Base-by-base conservation (phyloP, 1,140 invertebrate species). In the Pseudobourletiella spinata region DNA sequence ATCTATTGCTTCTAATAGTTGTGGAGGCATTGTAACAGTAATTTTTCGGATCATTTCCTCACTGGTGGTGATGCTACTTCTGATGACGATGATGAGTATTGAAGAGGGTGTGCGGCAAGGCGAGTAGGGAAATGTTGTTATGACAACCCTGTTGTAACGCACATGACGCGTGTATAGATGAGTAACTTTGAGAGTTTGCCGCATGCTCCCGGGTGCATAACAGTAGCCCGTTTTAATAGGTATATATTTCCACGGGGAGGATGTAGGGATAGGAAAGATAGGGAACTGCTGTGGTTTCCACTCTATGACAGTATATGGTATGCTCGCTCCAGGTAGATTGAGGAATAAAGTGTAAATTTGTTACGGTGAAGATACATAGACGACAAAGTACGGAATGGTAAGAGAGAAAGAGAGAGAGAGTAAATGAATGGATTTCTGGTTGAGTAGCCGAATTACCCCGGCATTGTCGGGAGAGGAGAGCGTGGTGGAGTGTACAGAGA, bases 341-440 rank as follows among this genome's bases (percentile, higher is more conserved):
- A 25, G 6, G 28, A 20, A 35, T 2, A 55, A 32, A 55, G 32
- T 42, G 35, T 57, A 57, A 32, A 26, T 30, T 57, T 25, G 39
- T 57, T 42, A n/a, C 29, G 35, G 20, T 20, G 32, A 16, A 26
- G 29, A 57, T n/a, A n/a, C n/a, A 20, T 4, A 20, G 52, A 29
- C 3, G 24, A 28, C 24, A 52, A 18, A 48, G 28, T 50, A 50
- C 24, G 44, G 51, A 61, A n/a, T n/a, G n/a, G 50, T n/a, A 42
- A 22, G 43, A 46, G 6, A 26, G 48, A 51, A 20, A 50, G 14
- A 55, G 24, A 42, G 32, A 42, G 26, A 20, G 28, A 61, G 42
- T 35, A 57, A 62, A 57, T 57, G 54, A 57, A 62, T 57, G 52
- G 11, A 43, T 62, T 62, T 62, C 54, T 57, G 60, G 52, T 57